Evolutionary conservation across 2,797 vertebrate species (phyloP), one percentile per base, ranked within the genome.

Genomic region (Parotocinclus haroldoi): DNA sequence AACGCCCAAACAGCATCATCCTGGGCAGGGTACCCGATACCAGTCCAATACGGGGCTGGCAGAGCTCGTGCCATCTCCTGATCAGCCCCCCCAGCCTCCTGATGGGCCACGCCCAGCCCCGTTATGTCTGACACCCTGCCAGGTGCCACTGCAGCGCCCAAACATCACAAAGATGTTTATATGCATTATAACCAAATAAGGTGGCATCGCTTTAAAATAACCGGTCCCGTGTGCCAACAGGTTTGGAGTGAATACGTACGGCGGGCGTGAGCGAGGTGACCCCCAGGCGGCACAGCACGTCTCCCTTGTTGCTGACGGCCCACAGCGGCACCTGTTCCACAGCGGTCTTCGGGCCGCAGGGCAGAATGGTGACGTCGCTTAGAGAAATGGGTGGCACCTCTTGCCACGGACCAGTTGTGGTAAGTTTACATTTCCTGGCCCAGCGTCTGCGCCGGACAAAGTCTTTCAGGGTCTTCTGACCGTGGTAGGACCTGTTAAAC

Each of bases 261-360:
- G 92, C 90, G 1, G 96, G 94, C 2, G 87, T 93, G 72, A 93
- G 86, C 13, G 87, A 68, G 0, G 94, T 93, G 74, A 96, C 93
- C 36, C 92, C 94, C 63, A 96, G 88, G 16, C 97, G 87, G 75
- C 96, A 99, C 53, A 99, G 89, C 59, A 99, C 95, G 0, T 99
- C 97, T 38, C 97, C 97, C 79, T 98, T 99, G 89, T 91, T 94
- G 77, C 97, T 96, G 83, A 99, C 88, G 18, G 94, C 97, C 97
- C 97, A 99, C 61, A 99, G 82, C 0, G 95, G 89, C 13, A 96
- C 81, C 59, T 83, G 74, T 10, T 92, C 90, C 65, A 89, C 82
- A 0, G 52, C 72, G 53, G 66, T 83, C 46, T 82, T 82, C 54
- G 84, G 82, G 1, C 85, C 82, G 59, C 87, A 88, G 0, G 94